Percentiles rank a stretch among this genome's conserved stretches.
These are phyloP conservation scores for Macroglossus sobrinus DNA, from an alignment of 2,113 vertebrate genomes.

Conservation along the genomic window DNA sequence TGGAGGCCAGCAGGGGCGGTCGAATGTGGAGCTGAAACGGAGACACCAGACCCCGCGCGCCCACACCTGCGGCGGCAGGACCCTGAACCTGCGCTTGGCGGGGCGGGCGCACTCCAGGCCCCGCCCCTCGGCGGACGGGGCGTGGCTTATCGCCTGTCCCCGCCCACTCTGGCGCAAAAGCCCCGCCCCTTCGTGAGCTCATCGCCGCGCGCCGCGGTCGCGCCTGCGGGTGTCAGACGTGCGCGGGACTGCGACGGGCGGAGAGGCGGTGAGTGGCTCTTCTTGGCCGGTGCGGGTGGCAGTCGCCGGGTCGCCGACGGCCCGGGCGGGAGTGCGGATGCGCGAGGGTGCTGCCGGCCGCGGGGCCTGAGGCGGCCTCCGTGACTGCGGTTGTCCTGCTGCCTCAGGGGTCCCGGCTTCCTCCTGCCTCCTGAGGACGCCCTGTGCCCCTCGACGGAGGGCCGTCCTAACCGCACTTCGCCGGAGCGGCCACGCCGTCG, in stretches of 20 bases:
- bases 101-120: too few relatives aligned
- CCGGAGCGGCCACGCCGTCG: background rate
- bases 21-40: accelerated
- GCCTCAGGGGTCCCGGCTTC: background rate
- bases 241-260: background rate
- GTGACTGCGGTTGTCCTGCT: background rate
- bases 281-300: accelerated
- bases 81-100: accelerated
- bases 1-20: background rate
- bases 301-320: accelerated
- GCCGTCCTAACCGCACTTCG: background rate
- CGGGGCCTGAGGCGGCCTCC: background rate
- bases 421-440: background rate
- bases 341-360: background rate
- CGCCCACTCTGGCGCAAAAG: accelerated
- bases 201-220: background rate
- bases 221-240: background rate
- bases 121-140: background rate
- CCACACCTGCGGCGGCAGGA: accelerated
- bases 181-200: background rate
- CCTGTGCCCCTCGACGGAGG: background rate
- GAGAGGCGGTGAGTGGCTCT: background rate
- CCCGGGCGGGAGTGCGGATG: background rate
- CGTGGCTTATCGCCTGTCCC: background rate
- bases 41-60: accelerated